Base-by-base conservation (phyloP, 1,140 invertebrate genomes). In the Drosophila azteca region DNA sequence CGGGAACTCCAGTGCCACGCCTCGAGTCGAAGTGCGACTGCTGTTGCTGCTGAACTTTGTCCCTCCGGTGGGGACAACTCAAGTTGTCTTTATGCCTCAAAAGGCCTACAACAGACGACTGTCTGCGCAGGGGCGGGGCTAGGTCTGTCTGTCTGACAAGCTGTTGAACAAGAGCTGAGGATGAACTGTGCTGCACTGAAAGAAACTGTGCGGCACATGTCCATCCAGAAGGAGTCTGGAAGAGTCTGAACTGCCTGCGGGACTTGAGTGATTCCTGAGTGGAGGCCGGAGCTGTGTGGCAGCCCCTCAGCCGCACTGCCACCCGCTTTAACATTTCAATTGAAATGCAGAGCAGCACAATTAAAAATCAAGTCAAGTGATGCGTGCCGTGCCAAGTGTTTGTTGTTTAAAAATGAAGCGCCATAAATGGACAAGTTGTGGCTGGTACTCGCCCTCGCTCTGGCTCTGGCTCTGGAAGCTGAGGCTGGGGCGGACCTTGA, bases 31-130 rank as follows among this genome's bases (percentile, higher is more conserved):
- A 39, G 35, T 13, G 35, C 35, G 11, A 13, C 35, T 39, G 35
- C 35, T 39, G 11, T 11, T 39, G 35, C 61, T 49, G 63, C 44
- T 48, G 17, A 44, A 49, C 29, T 75, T 13, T 39, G 35, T 39
- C 35, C 35, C 45, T 61, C 72, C 66, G 54, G 71, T 61, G 72
- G 76, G 72, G 67, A 72, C 67, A 72, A 76, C 76, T 78, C 76
- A 78, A 78, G 76, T 78, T 76, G 76, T 78, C 76, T 78, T 78
- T 78, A 76, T 78, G 76, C 72, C 63, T 76, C 67, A 76, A 76
- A 78, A 78, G 72, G 75, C 75, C 76, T 78, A 68, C 54, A 63
- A 54, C 70, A 45, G 69, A 48, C n/a, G n/a, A 24, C 54, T 43
- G 44, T 26, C 54, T 58, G 54, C 11, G 54, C 24, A 31, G 54